Base-by-base conservation (phyloP, 2,888 invertebrate species). In the Eupithecia subfuscata region DNA sequence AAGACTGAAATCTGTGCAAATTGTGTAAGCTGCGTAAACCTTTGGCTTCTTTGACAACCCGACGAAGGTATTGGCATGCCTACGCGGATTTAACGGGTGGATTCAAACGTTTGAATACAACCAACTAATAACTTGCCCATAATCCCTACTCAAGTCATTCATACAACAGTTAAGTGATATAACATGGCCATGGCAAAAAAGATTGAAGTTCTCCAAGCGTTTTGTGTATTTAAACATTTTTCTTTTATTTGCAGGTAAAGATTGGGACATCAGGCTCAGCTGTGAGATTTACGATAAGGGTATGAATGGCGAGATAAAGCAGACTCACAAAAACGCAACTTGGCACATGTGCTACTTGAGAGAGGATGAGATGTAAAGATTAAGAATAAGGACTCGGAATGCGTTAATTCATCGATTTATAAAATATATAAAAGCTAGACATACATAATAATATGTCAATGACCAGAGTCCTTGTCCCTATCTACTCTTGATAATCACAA, bases 161-260 rank as follows among this genome's bases (percentile, higher is more conserved):
- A 75, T 60, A 71, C 69, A 83, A 88, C 84, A 81, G 84, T 73
- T 84, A 87, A 87, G 84, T 83, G 85, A 87, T 87, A 86, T 85
- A 83, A 85, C 84, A 83, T 82, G 84, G 83, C 78, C 77, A 78
- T 76, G 78, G 75, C 73, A 77, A 74, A 75, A 76, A 18, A 71
- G 80, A 72, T 75, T 75, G 74, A 43, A 43, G 22, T 11, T 68
- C 65, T 34, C 22, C 9, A 43, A 68, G n/a, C 30, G 77, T 80
- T 71, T 79, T 40, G 52, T 75, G 75, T 76, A 75, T 71, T 77
- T 79, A 78, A 75, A 75, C 70, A 67, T 80, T 80, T 83, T 84
- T 86, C 82, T 80, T 85, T 83, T 85, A 78, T 82, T 89, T 87
- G 78, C 89, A 87, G 88, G 89, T 89, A 89, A 87, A 83, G 81